Evolutionary conservation across 2,113 vertebrate species (phyloP).

Genomic region (Saguinus midas): DNA sequence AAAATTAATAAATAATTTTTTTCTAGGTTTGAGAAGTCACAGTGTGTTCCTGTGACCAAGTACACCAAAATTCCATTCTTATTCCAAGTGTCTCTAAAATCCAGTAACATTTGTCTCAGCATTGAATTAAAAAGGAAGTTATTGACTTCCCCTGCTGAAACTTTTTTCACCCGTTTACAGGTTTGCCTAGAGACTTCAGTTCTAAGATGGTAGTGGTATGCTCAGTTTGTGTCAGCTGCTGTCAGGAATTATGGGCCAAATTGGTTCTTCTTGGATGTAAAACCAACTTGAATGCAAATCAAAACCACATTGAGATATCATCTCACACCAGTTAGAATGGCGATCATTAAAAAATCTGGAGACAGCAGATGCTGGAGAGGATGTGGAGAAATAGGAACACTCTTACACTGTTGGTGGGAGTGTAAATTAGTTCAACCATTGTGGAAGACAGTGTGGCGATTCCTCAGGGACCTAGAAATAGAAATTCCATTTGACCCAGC

Average conservation of each 20-base stretch:
- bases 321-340: too few species aligned
- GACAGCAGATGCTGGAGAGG: too few species aligned
- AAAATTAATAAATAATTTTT: conserved; percentile 41
- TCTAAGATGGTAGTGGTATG: neutral
- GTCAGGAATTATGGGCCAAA: conserved; percentile 22
- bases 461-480: too few species aligned
- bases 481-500: too few species aligned
- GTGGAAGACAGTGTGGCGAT: too few species aligned
- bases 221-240: conserved; percentile 5
- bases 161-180: neutral
- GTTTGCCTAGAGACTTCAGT: neutral
- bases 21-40: conserved; percentile 52
- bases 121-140: conserved; percentile 52
- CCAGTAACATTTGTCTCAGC: conserved; percentile 36
- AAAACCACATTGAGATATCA: too few species aligned
- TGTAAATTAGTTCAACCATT: too few species aligned
- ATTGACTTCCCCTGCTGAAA: conserved; percentile 12
- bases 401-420: too few species aligned
- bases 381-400: too few species aligned
- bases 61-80: conserved; percentile 33
- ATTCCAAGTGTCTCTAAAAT: conserved; percentile 61
- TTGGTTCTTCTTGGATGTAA: conserved; percentile 35
- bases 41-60: conserved; percentile 49
- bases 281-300: conserved; percentile 30
- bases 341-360: too few species aligned